Evolutionary conservation across 2,113 vertebrate species (phyloP), one percentile per base, ranked within the genome.

Genomic region (Sprattus sprattus): DNA sequence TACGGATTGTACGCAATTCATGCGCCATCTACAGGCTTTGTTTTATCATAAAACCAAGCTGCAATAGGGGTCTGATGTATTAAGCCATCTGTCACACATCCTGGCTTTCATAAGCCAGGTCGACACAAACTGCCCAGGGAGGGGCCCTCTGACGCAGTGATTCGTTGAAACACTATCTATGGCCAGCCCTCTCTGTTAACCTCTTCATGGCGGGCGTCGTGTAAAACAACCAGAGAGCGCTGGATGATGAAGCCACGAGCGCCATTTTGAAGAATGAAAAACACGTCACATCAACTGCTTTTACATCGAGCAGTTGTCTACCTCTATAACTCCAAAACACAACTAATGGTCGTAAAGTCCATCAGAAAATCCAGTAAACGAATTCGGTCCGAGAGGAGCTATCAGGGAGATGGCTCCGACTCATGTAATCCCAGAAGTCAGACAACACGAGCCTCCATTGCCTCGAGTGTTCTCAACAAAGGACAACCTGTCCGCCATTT

Each of bases 401-500:
- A 78, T 16, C 13, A 32, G 10, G 28, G 28, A 39, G 28, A 78
- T 39, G 28, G 28, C 25, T 32, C 71, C 71, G 28, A 78, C 71
- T 39, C 71, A 1, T 39, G 28, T 78, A 39, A 39, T 78, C 39
- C 71, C 71, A 78, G 71, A 78, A 32, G 81, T 60, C 39, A 54
- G 45, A 50, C 89, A 86, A 86, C 85, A 78, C 47, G 75, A 85
- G 75, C 85, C 89, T 82, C 84, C 84, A 86, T 88, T 85, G 88
- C 85, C 75, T 47, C 89, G 47, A 87, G 67, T 88, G 90, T 87
- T 88, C 84, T 88, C 84, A 89, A 82, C 81, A 91, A 92, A 93
- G 75, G 86, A 89, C 93, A 89, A 91, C 89, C 88, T 85, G 84
- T 93, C 93, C 93, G 88, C 90, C 93, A 93, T 92, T 92, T 93